Conservation (phyloP, 2,113 vertebrate genomes). For the Erythrocebus patas region DNA sequence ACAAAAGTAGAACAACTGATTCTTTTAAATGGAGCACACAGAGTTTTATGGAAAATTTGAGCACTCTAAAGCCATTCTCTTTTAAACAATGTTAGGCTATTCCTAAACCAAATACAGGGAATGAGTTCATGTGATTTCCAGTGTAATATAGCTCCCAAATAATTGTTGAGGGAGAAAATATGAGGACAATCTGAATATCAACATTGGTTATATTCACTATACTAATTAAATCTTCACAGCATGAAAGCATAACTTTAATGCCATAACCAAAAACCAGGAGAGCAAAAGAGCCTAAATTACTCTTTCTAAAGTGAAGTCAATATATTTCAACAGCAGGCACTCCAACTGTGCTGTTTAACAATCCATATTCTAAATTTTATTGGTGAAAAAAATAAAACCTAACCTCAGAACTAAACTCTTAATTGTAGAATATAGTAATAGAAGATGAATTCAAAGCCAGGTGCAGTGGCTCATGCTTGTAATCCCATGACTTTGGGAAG, state of each 20-base stretch:
- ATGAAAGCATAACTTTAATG: neutral
- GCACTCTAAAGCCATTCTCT: neutral
- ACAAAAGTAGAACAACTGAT: neutral
- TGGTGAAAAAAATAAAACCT: neutral
- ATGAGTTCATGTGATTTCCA: neutral
- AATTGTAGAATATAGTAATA: neutral
- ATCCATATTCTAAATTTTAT: neutral
- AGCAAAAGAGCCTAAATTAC: neutral
- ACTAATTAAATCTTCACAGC: neutral
- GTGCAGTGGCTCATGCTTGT: no score
- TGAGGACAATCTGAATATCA: neutral
- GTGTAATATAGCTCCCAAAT: neutral
- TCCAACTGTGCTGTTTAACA: neutral
- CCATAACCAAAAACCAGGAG: neutral
- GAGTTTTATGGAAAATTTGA: constrained; percentile 42
- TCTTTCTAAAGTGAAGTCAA: neutral
- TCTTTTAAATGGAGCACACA: neutral
- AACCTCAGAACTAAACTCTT: neutral
- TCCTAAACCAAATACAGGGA: neutral
- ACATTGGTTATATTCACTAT: neutral
- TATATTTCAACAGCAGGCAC: neutral
- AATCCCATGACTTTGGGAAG: no score
- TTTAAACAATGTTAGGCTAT: neutral
- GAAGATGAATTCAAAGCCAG: neutral
- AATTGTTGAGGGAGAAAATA: neutral